Percentiles rank a stretch among this genome's conserved stretches.
These are phyloP conservation scores for Nibea coibor DNA, from an alignment of 2,113 vertebrate genomes.

Conservation along the genomic window DNA sequence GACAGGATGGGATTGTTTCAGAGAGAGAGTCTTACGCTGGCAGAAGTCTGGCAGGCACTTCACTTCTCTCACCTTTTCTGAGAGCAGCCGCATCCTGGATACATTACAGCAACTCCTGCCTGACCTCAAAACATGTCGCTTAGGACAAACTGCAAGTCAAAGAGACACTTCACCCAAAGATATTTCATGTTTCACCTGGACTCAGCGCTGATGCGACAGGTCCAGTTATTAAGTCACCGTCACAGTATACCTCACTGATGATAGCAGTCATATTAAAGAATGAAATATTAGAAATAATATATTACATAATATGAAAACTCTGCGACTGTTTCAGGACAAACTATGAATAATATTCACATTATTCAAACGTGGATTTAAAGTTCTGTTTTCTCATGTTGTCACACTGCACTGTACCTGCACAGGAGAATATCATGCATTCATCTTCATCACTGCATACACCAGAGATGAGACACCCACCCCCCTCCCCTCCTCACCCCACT, in stretches of 20 bases:
- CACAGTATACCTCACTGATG: too few species aligned
- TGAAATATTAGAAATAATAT: too few species aligned
- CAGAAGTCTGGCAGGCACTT: constrained; percentile 69
- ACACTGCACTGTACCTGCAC: constrained; percentile 14
- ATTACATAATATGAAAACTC: too few species aligned
- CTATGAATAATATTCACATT: neutral
- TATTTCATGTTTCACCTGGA: neutral
- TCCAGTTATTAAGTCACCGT: too few species aligned
- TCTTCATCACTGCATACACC: constrained; percentile 12
- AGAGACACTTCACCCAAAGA: neutral
- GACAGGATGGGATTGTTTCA: constrained; percentile 63
- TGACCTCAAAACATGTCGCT: constrained; percentile 23
- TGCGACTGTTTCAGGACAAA: neutral
- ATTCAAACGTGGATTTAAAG: neutral
- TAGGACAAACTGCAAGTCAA: neutral
- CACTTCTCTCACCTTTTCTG: constrained; percentile 63
- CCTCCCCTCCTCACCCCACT: neutral
- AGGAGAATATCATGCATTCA: neutral
- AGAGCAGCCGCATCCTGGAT: constrained; percentile 55
- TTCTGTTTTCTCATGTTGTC: too few species aligned
- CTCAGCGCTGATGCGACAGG: too few species aligned
- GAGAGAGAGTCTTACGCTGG: constrained; percentile 46
- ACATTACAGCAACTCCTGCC: neutral
- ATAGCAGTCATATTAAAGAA: too few species aligned
- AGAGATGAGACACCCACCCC: constrained; percentile 23